These are phyloP conservation scores for Platycnemis pennipes DNA, from an alignment of 2,888 invertebrate genomes.

Conservation along the genomic window DNA sequence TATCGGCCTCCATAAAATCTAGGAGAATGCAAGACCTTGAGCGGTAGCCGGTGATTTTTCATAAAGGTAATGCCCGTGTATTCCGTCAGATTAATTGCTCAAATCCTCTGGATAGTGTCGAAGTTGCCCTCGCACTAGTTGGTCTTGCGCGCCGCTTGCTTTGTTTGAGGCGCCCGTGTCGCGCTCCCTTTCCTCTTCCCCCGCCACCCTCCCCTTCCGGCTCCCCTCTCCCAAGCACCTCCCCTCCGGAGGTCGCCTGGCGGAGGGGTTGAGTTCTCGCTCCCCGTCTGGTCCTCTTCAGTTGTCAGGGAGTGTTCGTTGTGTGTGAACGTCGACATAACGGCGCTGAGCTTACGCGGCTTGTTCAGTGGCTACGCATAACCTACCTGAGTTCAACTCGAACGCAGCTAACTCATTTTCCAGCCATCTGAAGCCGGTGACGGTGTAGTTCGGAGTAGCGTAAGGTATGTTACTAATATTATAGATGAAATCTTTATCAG, in stretches of 20 bases:
- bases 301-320: slow-evolving; percentile 44
- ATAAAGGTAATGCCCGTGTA: not conserved
- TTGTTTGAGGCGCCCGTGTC: slow-evolving; percentile 43
- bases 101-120: not conserved
- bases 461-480: not conserved
- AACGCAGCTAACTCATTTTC: not conserved
- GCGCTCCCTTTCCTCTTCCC: not conserved
- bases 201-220: not conserved
- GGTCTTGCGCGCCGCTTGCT: not conserved
- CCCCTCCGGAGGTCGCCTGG: slow-evolving; percentile 23
- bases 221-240: not conserved
- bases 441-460: not conserved
- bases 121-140: not conserved
- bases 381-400: not conserved
- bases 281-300: slow-evolving; percentile 41
- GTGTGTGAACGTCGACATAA: not conserved
- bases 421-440: not conserved
- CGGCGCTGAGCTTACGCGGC: not conserved
- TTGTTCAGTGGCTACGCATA: slow-evolving; percentile 23
- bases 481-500: not conserved
- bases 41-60: not conserved
- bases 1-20: not conserved
- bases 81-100: not conserved
- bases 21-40: not conserved
- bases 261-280: slow-evolving; percentile 42